These are phyloP conservation scores for Neoitamus cyanurus DNA, from an alignment of 2,888 invertebrate genomes.

Conservation along the genomic window DNA sequence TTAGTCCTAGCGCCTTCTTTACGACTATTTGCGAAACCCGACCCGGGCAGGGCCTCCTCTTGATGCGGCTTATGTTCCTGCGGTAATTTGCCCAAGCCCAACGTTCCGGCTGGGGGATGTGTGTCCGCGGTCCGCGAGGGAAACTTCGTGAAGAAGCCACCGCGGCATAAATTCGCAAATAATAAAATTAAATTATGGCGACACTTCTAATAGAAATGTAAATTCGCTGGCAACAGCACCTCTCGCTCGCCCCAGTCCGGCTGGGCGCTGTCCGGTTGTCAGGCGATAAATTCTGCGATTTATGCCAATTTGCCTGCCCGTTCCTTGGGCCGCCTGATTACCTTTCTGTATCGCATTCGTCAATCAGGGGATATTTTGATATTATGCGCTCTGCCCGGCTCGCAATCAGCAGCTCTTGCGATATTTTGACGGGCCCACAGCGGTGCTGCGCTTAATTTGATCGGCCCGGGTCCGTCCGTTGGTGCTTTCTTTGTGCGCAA, in stretches of 20 bases:
- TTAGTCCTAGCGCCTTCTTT: constrained; percentile 39
- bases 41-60: neutral
- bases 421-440: neutral
- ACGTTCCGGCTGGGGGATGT: neutral
- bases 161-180: constrained; percentile 31
- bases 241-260: neutral
- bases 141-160: neutral
- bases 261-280: constrained; percentile 26
- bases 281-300: constrained; percentile 34
- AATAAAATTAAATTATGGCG: constrained; percentile 42
- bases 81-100: constrained; percentile 21
- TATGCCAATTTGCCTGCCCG: constrained; percentile 13
- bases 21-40: constrained; percentile 30
- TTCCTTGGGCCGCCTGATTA: constrained; percentile 23
- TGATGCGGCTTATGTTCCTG: neutral
- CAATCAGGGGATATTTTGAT: constrained; percentile 24
- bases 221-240: constrained; percentile 14
- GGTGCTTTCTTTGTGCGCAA: constrained; percentile 26
- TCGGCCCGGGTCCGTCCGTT: neutral
- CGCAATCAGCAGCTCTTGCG: neutral
- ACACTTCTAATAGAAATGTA: constrained; percentile 43
- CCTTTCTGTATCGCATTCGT: constrained; percentile 38
- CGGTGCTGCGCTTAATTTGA: neutral
- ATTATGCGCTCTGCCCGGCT: neutral
- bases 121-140: neutral